Percentiles rank a stretch among this genome's conserved stretches.
These are phyloP conservation scores for Pteromalus puparum DNA, from an alignment of 1,140 invertebrate genomes.

Conservation along the genomic window DNA sequence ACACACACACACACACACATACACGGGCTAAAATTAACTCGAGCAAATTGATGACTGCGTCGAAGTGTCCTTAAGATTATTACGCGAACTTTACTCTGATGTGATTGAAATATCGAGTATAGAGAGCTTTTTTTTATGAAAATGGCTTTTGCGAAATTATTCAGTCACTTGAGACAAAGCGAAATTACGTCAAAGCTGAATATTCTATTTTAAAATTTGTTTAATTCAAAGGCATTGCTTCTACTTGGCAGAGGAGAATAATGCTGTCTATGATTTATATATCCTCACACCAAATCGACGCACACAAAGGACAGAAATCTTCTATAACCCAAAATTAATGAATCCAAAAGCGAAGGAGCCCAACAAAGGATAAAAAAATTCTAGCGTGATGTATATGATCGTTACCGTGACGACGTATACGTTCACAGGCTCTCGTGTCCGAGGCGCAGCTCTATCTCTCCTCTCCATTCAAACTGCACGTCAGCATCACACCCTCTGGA, in stretches of 20 bases:
- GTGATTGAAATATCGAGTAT: neutral
- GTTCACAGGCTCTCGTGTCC: conserved; percentile 1
- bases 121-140: no score
- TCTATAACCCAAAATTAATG: no score
- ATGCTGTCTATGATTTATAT: no score
- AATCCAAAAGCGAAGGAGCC: neutral
- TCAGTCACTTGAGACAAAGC: no score
- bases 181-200: no score
- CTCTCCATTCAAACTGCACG: conserved; percentile 25
- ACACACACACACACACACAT: neutral
- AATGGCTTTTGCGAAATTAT: no score
- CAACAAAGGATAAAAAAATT: neutral
- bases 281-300: no score
- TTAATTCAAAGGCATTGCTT: no score
- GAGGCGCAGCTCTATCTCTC: neutral
- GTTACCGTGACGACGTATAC: conserved; percentile 5
- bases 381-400: neutral
- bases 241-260: no score
- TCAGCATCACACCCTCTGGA: neutral
- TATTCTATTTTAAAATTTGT: no score
- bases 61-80: conserved; percentile 19
- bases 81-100: neutral
- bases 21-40: conserved; percentile 38
- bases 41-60: neutral
- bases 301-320: no score